Base-by-base conservation (phyloP, 1,140 invertebrate species). In the Aphis gossypii region DNA sequence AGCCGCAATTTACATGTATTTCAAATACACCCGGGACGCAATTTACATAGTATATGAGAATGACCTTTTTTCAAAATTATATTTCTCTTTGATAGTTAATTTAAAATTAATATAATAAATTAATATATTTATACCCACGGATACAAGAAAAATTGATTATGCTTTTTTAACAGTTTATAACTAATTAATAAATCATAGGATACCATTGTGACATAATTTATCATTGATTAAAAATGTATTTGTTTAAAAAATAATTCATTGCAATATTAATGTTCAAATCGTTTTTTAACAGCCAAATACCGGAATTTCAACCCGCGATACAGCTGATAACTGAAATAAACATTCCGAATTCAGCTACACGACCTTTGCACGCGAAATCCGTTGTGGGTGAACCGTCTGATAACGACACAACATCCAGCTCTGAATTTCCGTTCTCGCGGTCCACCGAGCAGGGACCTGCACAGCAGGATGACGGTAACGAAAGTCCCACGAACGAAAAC, bases 231-330 rank as follows among this genome's bases (percentile, higher is more conserved):
- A 76, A 18, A 76, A n/a, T 18, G 30, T n/a, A 35, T 76, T 18
- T 76, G 5, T 76, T n/a, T 76, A 5, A n/a, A n/a, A 68, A 76
- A n/a, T 76, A 35, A 76, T 5, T 76, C 30, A n/a, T 18, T 68
- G 18, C 30, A 76, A 76, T 76, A 14, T 35, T 76, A n/a, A n/a
- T n/a, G 30, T 76, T n/a, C 14, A 46, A 86, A 86, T 87, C 30
- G 14, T 88, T 30, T 51, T 88, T 90, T 25, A 60, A 14, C 35
- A 90, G 88, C 54, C 35, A 44, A 90, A 90, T 90, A 60, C 88
- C 88, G 4, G 54, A 90, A 60, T 90, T 90, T 6, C 35, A 60
- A 30, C 8, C 88, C 51, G 35, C 51, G 11, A 38, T 38, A n/a
- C 60, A 76, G 38, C 23, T 25, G 14, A 30, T 60, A 18, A 4